Evolutionary conservation across 2,797 vertebrate species (phyloP).

Genomic region (Lepus oiostolus): DNA sequence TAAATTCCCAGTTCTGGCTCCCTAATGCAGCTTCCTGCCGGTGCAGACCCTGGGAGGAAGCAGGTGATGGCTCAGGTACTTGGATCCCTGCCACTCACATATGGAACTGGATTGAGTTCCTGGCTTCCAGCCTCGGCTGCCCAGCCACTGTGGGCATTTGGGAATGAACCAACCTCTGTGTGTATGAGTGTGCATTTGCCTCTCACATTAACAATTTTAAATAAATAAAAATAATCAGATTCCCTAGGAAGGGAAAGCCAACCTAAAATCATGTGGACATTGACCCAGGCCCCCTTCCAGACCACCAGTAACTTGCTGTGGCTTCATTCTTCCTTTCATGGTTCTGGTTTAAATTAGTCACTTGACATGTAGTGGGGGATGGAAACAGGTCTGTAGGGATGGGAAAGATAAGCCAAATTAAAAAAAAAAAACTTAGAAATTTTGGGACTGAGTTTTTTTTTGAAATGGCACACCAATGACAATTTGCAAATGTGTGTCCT

Average conservation of each 20-base stretch:
- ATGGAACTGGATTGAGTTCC: too few species aligned
- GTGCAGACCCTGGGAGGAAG: too few species aligned
- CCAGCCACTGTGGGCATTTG: too few species aligned
- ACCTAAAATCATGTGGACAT: neutral
- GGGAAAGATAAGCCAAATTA: constrained; percentile 27
- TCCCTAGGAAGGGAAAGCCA: neutral
- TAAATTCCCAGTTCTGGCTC: too few species aligned
- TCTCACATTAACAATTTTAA: neutral
- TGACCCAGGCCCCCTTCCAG: neutral
- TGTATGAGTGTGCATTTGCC: too few species aligned
- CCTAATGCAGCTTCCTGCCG: too few species aligned
- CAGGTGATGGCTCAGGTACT: too few species aligned
- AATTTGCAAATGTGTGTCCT: constrained; percentile 72
- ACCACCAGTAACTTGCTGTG: constrained; percentile 23
- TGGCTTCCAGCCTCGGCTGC: too few species aligned
- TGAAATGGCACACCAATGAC: constrained; percentile 59
- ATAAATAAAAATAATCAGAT: neutral
- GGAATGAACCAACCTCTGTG: too few species aligned
- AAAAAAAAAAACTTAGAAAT: constrained; percentile 29
- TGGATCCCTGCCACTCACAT: too few species aligned
- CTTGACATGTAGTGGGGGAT: neutral
- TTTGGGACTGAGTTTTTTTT: constrained; percentile 32
- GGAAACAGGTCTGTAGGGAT: neutral
- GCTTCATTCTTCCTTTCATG: neutral
- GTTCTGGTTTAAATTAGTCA: constrained; percentile 61